A percentile compares a stretch with the other conserved stretches of the same genome.
phyloP scores from a whole-genome alignment of 2,797 vertebrate genomes.

The Cuculus canorus region DNA sequence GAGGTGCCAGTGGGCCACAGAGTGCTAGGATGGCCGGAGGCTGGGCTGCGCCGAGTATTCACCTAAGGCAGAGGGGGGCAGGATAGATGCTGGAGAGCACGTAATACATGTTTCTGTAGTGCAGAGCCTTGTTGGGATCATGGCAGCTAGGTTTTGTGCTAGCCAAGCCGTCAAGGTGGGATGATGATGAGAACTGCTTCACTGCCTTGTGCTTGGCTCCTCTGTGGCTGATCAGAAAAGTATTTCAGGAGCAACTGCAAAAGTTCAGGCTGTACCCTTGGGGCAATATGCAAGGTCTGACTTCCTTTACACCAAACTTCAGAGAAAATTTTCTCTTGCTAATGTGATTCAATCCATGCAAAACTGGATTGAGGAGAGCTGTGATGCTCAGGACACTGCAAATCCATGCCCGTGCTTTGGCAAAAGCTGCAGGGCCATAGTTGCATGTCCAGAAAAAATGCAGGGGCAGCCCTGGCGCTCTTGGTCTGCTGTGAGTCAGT shows the following conservation, averaged over 20 bases:
- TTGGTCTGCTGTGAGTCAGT: accelerated
- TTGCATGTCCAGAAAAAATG: neutral
- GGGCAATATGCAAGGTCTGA: accelerated
- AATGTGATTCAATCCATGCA: neutral
- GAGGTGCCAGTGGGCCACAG: accelerated
- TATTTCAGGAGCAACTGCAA: neutral
- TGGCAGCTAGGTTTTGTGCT: neutral
- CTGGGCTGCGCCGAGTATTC: neutral
- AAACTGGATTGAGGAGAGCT: neutral
- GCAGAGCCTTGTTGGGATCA: neutral
- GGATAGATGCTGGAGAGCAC: neutral
- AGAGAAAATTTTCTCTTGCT: neutral
- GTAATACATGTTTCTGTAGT: accelerated
- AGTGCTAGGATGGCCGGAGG: neutral
- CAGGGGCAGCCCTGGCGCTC: neutral
- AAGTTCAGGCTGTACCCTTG: neutral
- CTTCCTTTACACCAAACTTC: neutral
- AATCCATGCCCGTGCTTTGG: accelerated
- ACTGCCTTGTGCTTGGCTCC: neutral
- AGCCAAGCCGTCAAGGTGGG: accelerated
- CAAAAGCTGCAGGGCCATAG: neutral
- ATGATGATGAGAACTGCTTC: neutral
- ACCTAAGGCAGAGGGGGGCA: neutral
- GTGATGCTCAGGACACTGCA: neutral
- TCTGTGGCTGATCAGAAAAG: neutral